phyloP scores from a whole-genome alignment of 2,113 vertebrate genomes.

The Andinoacara biseriatus region DNA sequence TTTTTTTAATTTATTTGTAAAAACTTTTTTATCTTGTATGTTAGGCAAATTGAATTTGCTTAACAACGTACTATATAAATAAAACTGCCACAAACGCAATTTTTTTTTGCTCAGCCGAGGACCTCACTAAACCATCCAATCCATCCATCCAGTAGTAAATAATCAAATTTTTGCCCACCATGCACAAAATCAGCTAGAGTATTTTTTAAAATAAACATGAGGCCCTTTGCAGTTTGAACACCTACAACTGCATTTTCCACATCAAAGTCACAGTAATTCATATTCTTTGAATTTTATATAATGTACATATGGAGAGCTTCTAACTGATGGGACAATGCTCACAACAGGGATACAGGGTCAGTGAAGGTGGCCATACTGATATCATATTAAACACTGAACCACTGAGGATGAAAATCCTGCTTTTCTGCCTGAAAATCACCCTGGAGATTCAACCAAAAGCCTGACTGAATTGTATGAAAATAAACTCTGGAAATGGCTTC shows the following conservation, averaged over 20 bases:
- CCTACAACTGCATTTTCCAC: neutral
- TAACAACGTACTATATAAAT: neutral
- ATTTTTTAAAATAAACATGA: neutral
- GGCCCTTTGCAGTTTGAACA: neutral
- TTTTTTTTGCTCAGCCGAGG: neutral
- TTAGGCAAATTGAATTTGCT: neutral
- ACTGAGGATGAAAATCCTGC: slow-evolving; percentile 98
- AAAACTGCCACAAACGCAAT: neutral
- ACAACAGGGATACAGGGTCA: slow-evolving; percentile 84
- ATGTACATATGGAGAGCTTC: neutral
- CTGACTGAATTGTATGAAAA: slow-evolving; percentile 98
- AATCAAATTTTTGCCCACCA: neutral
- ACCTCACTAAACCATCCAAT: too few relatives aligned
- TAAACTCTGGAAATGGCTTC: slow-evolving; percentile 96
- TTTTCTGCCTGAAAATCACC: slow-evolving; percentile 95
- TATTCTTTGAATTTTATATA: slow-evolving; percentile 11
- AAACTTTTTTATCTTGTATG: neutral
- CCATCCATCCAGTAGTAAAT: neutral
- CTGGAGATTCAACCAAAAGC: slow-evolving; percentile 97
- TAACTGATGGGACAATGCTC: neutral
- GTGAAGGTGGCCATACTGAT: slow-evolving; percentile 94
- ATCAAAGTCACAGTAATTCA: neutral
- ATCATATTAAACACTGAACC: slow-evolving; percentile 95
- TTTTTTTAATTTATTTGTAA: too few relatives aligned
- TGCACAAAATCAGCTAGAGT: neutral